phyloP scores from a whole-genome alignment of 2,113 vertebrate species.

The Microcebus griseorufus region DNA sequence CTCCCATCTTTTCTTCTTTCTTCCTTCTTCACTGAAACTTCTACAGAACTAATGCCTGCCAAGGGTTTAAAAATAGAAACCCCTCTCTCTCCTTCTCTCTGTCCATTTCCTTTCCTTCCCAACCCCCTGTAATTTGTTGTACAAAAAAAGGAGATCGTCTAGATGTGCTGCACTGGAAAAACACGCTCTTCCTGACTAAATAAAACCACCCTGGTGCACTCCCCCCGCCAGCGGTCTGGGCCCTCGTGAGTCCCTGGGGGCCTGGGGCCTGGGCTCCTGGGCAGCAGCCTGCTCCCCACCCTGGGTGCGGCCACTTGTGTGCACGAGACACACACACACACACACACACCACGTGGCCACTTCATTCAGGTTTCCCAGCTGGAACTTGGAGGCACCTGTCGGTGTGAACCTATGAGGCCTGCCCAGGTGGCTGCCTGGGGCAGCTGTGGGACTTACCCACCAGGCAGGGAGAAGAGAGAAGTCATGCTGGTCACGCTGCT shows the following conservation, averaged over 20 bases:
- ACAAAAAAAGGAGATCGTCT: conserved; percentile 46
- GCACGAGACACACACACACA: not conserved
- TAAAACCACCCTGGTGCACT: not conserved
- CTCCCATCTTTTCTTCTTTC: not conserved
- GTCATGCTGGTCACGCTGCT: not conserved
- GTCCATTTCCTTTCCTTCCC: conserved; percentile 57
- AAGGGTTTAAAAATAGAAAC: conserved; percentile 70
- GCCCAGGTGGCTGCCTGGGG: not conserved
- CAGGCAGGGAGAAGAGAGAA: not conserved
- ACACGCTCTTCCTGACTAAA: not conserved
- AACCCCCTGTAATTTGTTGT: conserved; percentile 59
- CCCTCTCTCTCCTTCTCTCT: not conserved
- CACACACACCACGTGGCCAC: not conserved
- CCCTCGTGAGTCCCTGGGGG: not conserved
- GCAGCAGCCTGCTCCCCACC: not conserved
- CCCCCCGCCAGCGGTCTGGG: not conserved
- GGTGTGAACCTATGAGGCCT: not conserved
- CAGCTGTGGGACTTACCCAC: not conserved
- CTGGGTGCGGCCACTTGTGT: not conserved
- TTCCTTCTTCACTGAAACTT: conserved; percentile 47
- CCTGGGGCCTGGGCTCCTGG: not conserved
- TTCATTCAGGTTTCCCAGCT: not conserved
- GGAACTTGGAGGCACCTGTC: not conserved
- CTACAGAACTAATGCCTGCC: conserved; percentile 43
- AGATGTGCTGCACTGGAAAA: conserved; percentile 20